Evolutionary conservation across 2,797 vertebrate species (phyloP), one percentile per base, ranked within the genome.

Genomic region (Sebastes taczanowskii): DNA sequence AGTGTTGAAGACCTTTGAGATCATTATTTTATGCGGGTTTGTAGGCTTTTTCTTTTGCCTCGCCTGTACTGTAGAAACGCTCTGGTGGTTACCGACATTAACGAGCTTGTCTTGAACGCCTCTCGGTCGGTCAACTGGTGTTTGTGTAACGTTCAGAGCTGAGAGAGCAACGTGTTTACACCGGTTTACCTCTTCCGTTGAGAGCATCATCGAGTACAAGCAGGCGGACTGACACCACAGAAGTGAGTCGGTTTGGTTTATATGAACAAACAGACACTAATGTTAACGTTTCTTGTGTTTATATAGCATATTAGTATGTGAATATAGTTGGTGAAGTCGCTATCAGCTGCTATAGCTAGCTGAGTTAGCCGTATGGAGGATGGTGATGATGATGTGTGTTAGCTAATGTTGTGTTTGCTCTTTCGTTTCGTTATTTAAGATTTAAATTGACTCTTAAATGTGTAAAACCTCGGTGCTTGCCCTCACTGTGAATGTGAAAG

Each of bases 281-380:
- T 2, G 3, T 4, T 1, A 2, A 32, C 2, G 2, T 49, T 9
- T 13, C 2, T 6, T 10, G 0, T 53, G 34, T 58, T 16, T 4
- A 1, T 56, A 32, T 38, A 7, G 53, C 46, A 13, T 6, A 38
- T 38, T 14, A 38, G 35, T 18, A 0, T 65, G 2, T 16, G 34
- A 52, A 6, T 2, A 10, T 38, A 10, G 13, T 8, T n/a, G 16
- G 32, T 68, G 11, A 22, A 16, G 25, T 2, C n/a, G n/a, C 35
- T 67, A 1, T 5, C 23, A 25, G 32, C 4, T 4, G 84, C 80
- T 83, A 68, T 38, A 67, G 78, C 78, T 88, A 90, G 89, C 91
- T 72, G 25, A 53, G n/a, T 85, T 91, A 82, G 85, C 80, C 18
- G 1, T 1, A 18, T 9, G 18, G 38, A 42, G 34, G 63, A 65